phyloP scores from a whole-genome alignment of 2,113 vertebrate genomes.

The Ciconia boyciana region DNA sequence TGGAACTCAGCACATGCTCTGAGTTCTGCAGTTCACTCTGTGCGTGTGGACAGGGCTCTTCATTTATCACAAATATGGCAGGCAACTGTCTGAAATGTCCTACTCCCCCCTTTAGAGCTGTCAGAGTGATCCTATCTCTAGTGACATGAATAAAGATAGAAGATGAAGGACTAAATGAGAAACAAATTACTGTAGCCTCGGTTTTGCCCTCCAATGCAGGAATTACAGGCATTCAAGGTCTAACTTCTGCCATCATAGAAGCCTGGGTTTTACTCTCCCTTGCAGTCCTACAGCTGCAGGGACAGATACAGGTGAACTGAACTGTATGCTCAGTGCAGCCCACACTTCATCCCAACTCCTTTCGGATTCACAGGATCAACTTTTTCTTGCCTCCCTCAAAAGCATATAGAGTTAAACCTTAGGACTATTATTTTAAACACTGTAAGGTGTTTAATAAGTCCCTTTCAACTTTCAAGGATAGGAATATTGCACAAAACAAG shows the following conservation, averaged over 20 bases:
- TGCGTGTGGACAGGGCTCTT: neutral
- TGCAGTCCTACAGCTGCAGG: neutral
- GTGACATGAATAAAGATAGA: neutral
- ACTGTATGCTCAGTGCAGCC: neutral
- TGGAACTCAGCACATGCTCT: neutral
- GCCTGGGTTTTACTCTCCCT: neutral
- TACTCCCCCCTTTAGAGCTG: neutral
- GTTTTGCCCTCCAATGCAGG: neutral
- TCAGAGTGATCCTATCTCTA: neutral
- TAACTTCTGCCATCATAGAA: neutral
- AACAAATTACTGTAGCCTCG: neutral
- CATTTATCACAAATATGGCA: neutral
- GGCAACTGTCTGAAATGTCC: neutral
- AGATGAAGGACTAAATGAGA: constrained; percentile 4
- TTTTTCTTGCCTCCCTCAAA: neutral
- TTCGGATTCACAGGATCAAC: neutral
- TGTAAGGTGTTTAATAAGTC: neutral
- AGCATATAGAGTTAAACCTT: neutral
- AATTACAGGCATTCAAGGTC: neutral
- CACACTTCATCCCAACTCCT: neutral
- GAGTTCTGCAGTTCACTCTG: neutral
- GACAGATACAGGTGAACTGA: neutral
- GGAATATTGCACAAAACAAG: neutral
- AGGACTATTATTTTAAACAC: neutral
- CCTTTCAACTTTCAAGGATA: neutral